A percentile compares a stretch with the other conserved stretches of the same genome.
phyloP scores from a whole-genome alignment of 2,888 invertebrate genomes.

The Neria commutata region DNA sequence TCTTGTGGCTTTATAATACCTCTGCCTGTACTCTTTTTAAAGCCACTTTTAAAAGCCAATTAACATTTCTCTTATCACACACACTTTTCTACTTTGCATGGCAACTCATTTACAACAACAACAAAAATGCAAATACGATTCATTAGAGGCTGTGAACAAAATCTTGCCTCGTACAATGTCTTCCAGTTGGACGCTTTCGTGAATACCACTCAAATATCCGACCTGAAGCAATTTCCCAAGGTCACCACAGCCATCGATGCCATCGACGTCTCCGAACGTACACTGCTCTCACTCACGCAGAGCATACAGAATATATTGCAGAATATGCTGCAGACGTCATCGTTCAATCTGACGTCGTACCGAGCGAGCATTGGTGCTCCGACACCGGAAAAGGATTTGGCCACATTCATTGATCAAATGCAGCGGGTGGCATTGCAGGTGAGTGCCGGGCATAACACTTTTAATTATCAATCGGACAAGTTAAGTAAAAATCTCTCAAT shows the following conservation, averaged over 20 bases:
- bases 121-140: not conserved
- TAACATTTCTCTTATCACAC: too few species aligned
- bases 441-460: slow-evolving; percentile 23
- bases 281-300: slow-evolving; percentile 57
- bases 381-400: slow-evolving; percentile 62
- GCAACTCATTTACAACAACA: not conserved
- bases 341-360: slow-evolving; percentile 60
- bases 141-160: slow-evolving; percentile 73
- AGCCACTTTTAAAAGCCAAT: too few species aligned
- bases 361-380: slow-evolving; percentile 58
- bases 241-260: slow-evolving; percentile 58
- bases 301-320: slow-evolving; percentile 59
- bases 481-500: too few species aligned
- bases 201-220: slow-evolving; percentile 69
- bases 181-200: slow-evolving; percentile 74
- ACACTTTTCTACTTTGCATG: too few species aligned
- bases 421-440: slow-evolving; percentile 62
- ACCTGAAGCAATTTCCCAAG: slow-evolving; percentile 60
- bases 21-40: not conserved
- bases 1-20: too few species aligned
- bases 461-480: not conserved
- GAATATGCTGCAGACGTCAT: slow-evolving; percentile 59
- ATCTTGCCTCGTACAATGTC: slow-evolving; percentile 74
- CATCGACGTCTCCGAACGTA: slow-evolving; percentile 57
- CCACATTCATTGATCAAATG: slow-evolving; percentile 63